phyloP scores from a whole-genome alignment of 2,113 vertebrate species.

The Calyptomena viridis region DNA sequence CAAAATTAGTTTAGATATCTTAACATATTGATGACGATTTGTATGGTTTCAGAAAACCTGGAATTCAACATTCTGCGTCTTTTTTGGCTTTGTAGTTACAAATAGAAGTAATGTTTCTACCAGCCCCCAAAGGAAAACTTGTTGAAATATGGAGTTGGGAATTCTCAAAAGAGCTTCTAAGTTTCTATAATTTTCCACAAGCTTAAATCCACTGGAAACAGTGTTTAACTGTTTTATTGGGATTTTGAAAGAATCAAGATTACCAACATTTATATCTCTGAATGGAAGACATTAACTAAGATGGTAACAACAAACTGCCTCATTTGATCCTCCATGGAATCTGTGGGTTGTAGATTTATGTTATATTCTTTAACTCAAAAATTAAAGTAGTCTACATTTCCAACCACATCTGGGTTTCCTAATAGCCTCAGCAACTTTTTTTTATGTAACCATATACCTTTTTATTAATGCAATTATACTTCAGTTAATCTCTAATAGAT shows the following conservation, averaged over 20 bases:
- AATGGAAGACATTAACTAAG: background rate
- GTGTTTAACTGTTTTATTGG: background rate
- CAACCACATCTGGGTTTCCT: background rate
- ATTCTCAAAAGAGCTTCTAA: background rate
- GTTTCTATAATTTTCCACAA: background rate
- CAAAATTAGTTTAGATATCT: background rate
- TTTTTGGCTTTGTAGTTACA: background rate
- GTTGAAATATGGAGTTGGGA: background rate
- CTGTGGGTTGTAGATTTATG: background rate
- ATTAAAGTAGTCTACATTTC: background rate
- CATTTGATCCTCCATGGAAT: background rate
- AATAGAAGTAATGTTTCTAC: background rate
- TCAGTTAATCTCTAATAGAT: background rate
- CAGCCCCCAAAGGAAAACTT: background rate
- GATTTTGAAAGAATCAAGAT: background rate
- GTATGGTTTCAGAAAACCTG: background rate
- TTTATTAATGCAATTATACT: background rate
- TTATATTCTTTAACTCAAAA: background rate
- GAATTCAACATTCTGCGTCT: background rate
- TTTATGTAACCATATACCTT: background rate
- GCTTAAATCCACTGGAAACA: background rate
- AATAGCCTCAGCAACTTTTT: background rate
- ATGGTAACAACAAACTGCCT: background rate
- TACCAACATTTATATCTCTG: background rate
- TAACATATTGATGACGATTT: background rate